These are phyloP conservation scores for Hydriomena furcata DNA, from an alignment of 2,888 invertebrate species.

Conservation along the genomic window DNA sequence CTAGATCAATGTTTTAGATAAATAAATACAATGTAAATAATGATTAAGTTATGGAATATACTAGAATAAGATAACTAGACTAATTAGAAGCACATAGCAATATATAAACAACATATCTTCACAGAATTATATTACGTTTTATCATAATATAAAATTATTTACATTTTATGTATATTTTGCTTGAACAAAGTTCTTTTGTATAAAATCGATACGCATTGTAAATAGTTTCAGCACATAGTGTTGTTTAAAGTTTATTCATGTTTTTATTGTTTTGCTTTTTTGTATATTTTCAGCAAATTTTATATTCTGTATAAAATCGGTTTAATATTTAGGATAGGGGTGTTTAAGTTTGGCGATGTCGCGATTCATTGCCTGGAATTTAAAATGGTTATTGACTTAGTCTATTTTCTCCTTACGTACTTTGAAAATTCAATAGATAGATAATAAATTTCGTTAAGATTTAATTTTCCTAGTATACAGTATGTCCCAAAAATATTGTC, in stretches of 20 bases:
- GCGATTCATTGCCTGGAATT: too few relatives aligned
- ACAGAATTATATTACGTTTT: conserved; percentile 30
- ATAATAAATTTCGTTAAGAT: too few relatives aligned
- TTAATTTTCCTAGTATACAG: too few relatives aligned
- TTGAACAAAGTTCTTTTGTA: conserved; percentile 73
- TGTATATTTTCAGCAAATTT: conserved; percentile 57
- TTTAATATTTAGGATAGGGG: conserved; percentile 1
- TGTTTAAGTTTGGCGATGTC: background rate
- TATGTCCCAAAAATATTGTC: too few relatives aligned
- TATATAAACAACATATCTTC: conserved; percentile 43
- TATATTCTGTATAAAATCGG: conserved; percentile 37
- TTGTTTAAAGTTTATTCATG: conserved; percentile 50
- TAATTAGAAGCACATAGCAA: conserved; percentile 31
- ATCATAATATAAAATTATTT: conserved; percentile 29
- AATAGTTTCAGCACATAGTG: conserved; percentile 68
- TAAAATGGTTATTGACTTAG: too few relatives aligned
- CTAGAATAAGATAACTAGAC: background rate
- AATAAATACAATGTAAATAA: conserved; percentile 17
- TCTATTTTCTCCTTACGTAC: too few relatives aligned
- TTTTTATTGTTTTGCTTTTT: conserved; percentile 52
- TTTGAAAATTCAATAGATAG: too few relatives aligned
- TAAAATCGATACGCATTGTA: conserved; percentile 49
- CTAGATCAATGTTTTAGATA: background rate
- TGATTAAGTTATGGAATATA: background rate
- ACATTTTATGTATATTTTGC: conserved; percentile 61